A percentile compares a stretch with the other conserved stretches of the same genome.
Evolutionary conservation across 2,797 vertebrate species (phyloP).

Genomic region (Trichosurus vulpecula): DNA sequence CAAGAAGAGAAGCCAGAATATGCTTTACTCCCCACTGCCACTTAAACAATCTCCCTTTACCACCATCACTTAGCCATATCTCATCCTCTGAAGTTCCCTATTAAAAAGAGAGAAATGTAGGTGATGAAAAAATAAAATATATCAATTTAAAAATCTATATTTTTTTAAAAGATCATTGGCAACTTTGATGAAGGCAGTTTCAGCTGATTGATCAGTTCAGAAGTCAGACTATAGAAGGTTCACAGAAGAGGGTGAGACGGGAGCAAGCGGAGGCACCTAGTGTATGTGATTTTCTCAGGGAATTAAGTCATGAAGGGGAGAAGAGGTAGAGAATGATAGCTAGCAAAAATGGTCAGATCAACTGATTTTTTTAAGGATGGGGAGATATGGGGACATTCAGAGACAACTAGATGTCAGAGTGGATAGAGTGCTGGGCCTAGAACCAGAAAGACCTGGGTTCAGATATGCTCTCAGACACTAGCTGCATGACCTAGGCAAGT

Average conservation of each 20-base stretch:
- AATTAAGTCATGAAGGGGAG: not conserved
- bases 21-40: too few relatives aligned
- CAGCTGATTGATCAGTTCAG: not conserved
- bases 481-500: not conserved
- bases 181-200: not conserved
- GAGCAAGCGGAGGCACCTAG: not conserved
- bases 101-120: too few relatives aligned
- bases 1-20: too few relatives aligned
- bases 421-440: not conserved
- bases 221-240: not conserved
- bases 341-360: not conserved
- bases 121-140: not conserved
- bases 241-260: not conserved
- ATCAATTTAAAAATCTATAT: not conserved
- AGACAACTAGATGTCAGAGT: not conserved
- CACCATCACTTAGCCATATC: too few relatives aligned
- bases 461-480: not conserved
- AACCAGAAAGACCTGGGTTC: too few relatives aligned
- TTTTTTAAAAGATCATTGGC: not conserved
- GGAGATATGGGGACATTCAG: not conserved
- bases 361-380: not conserved
- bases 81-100: too few relatives aligned
- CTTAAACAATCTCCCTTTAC: too few relatives aligned
- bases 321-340: not conserved
- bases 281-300: not conserved